These are phyloP conservation scores for Laspeyria flexula DNA, from an alignment of 2,888 invertebrate species.

Conservation along the genomic window DNA sequence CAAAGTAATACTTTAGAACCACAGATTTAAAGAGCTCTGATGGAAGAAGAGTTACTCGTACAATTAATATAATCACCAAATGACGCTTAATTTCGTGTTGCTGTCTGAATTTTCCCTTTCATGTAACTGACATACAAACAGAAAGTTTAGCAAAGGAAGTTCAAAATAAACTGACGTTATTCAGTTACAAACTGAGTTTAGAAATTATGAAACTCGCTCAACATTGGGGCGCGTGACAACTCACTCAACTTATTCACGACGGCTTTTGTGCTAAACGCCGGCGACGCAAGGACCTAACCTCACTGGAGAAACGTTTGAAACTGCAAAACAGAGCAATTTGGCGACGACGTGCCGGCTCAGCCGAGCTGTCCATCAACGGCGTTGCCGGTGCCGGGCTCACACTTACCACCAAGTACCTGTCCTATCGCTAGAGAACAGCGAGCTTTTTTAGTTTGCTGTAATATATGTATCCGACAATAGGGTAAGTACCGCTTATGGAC, in stretches of 20 bases:
- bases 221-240: neutral
- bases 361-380: constrained; percentile 3
- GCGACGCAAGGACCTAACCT: neutral
- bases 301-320: neutral
- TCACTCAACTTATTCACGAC: neutral
- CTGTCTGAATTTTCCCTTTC: constrained; percentile 17
- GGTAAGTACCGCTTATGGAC: too few species aligned
- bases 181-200: constrained; percentile 7
- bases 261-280: constrained; percentile 1
- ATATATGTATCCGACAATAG: too few species aligned
- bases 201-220: constrained; percentile 9
- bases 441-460: too few species aligned
- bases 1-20: constrained; percentile 26
- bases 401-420: too few species aligned
- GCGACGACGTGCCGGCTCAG: neutral
- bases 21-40: constrained; percentile 17
- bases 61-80: constrained; percentile 38
- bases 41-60: constrained; percentile 23
- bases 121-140: constrained; percentile 19
- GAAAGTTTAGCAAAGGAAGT: constrained; percentile 23
- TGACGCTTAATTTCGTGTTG: constrained; percentile 30
- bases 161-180: constrained; percentile 15
- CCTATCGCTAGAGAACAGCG: neutral
- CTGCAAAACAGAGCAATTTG: constrained; percentile 9
- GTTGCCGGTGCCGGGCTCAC: too few species aligned